Percentiles rank a stretch among this genome's conserved stretches.
phyloP scores from a whole-genome alignment of 2,113 vertebrate species.

The Dipodomys ordii region DNA sequence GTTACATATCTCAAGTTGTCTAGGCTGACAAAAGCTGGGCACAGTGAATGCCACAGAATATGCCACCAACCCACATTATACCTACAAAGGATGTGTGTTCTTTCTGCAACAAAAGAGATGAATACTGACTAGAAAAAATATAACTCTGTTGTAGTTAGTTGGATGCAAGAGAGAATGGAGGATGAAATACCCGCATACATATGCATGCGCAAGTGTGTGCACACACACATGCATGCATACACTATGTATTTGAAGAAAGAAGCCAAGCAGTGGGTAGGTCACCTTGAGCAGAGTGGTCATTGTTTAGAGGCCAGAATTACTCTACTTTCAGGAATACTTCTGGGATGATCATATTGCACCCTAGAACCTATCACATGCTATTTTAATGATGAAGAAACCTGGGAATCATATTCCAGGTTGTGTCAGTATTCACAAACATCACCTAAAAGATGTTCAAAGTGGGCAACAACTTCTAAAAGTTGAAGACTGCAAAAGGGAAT shows the following conservation, averaged over 20 bases:
- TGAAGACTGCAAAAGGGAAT: slow-evolving; percentile 15
- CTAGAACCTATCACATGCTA: neutral
- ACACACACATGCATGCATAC: neutral
- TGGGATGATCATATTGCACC: neutral
- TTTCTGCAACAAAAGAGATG: slow-evolving; percentile 9
- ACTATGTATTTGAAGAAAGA: neutral
- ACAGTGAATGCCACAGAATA: neutral
- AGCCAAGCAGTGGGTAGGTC: neutral
- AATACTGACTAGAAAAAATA: neutral
- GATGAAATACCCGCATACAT: neutral
- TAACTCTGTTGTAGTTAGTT: neutral
- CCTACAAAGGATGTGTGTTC: neutral
- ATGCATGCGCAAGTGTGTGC: too few relatives aligned
- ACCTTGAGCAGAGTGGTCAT: neutral
- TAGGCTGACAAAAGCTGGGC: neutral
- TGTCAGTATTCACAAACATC: slow-evolving; percentile 53
- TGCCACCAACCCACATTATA: neutral
- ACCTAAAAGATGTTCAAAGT: slow-evolving; percentile 35
- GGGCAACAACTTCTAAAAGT: slow-evolving; percentile 21
- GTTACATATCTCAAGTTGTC: neutral
- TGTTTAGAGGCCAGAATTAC: neutral
- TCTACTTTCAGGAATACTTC: neutral
- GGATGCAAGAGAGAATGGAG: too few relatives aligned
- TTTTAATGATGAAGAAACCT: slow-evolving; percentile 65
- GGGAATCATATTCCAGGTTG: slow-evolving; percentile 63